These are phyloP conservation scores for Zhuqinia jingwanae DNA, from an alignment of 2,888 invertebrate species.

Conservation along the genomic window DNA sequence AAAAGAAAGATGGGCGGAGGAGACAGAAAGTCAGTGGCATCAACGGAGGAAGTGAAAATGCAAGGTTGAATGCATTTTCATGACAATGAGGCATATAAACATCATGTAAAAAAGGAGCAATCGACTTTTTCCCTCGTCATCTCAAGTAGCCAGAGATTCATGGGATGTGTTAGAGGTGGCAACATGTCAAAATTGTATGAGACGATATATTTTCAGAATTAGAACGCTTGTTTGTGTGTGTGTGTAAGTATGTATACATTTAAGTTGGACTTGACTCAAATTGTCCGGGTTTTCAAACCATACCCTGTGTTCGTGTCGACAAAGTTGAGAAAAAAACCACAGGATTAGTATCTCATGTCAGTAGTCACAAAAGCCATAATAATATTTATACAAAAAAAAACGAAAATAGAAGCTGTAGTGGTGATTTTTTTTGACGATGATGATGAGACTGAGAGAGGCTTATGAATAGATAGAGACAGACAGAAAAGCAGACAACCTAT, in stretches of 20 bases:
- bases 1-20: background rate
- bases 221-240: background rate
- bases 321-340: background rate
- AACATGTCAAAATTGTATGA: background rate
- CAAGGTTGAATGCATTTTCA: conserved; percentile 44
- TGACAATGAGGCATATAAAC: background rate
- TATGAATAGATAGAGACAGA: background rate
- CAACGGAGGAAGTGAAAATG: conserved; percentile 7
- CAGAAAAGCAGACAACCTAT: background rate
- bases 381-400: background rate
- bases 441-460: background rate
- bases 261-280: background rate
- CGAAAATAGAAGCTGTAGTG: too few relatives aligned
- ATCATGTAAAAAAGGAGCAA: background rate
- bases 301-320: too few relatives aligned
- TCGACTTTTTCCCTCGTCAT: background rate
- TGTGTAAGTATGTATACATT: background rate
- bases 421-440: too few relatives aligned
- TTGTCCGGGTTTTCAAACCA: too few relatives aligned
- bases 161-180: background rate
- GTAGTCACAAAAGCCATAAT: too few relatives aligned
- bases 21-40: background rate
- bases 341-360: too few relatives aligned
- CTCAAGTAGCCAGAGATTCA: background rate
- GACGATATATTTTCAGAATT: background rate